phyloP scores from a whole-genome alignment of 2,113 vertebrate species.

The Picathartes gymnocephalus region DNA sequence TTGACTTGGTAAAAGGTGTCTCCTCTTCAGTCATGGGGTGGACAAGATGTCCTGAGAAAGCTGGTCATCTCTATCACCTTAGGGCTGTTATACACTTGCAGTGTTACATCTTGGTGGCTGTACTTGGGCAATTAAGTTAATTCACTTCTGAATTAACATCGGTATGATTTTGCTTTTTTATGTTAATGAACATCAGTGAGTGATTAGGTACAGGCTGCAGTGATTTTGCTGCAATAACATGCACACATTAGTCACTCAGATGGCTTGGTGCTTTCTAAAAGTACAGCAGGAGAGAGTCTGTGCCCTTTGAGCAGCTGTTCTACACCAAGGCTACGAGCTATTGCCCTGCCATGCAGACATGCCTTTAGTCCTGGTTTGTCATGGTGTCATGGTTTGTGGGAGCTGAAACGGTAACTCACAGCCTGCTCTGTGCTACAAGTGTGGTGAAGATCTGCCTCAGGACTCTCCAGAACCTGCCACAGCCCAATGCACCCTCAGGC shows the following conservation, averaged over 20 bases:
- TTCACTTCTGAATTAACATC: neutral
- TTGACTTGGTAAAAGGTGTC: conserved; percentile 77
- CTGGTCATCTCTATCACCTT: neutral
- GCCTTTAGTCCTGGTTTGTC: neutral
- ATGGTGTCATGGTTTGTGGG: neutral
- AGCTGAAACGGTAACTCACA: neutral
- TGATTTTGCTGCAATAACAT: neutral
- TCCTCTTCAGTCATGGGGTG: conserved; percentile 27
- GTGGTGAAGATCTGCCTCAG: neutral
- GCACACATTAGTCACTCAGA: neutral
- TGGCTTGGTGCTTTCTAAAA: neutral
- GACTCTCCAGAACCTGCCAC: neutral
- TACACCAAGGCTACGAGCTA: neutral
- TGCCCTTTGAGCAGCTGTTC: neutral
- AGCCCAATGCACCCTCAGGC: neutral
- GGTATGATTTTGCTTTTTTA: neutral
- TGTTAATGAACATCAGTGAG: neutral
- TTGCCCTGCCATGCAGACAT: neutral
- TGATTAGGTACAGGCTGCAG: neutral
- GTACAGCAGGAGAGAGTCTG: neutral
- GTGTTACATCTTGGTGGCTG: neutral
- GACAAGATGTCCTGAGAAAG: conserved; percentile 7
- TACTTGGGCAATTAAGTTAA: neutral
- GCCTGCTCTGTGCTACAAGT: neutral
- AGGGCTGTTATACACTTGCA: neutral